phyloP scores from a whole-genome alignment of 2,888 invertebrate species.

The Corythucha ciliata region DNA sequence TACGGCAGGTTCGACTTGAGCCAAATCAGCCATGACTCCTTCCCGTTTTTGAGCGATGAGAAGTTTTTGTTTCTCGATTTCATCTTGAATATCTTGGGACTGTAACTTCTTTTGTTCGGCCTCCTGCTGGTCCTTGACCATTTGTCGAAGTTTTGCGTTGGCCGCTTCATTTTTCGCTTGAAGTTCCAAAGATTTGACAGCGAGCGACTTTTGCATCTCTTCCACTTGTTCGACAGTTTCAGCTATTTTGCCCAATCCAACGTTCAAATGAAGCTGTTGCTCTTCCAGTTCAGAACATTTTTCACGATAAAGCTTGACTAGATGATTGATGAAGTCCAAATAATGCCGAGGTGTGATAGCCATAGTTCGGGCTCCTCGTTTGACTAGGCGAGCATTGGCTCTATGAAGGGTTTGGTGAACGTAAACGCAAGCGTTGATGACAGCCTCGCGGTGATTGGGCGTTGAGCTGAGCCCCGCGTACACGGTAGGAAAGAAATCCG shows the following conservation, averaged over 20 bases:
- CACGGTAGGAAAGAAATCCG: constrained; percentile 83
- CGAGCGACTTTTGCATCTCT: constrained; percentile 97
- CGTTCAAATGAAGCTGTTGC: constrained; percentile 96
- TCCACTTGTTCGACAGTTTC: constrained; percentile 99
- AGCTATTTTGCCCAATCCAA: constrained; percentile 95
- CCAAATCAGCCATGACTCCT: constrained; percentile 92
- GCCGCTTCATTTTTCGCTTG: constrained; percentile 98
- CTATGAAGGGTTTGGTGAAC: constrained; percentile 95
- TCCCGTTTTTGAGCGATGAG: constrained; percentile 89
- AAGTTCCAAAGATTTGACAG: constrained; percentile 87
- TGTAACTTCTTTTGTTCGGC: constrained; percentile 98
- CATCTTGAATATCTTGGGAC: constrained; percentile 91
- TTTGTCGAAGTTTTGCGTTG: constrained; percentile 96
- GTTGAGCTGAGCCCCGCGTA: constrained; percentile 65
- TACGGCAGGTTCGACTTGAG: constrained; percentile 97
- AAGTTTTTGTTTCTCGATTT: constrained; percentile 67
- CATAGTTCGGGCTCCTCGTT: constrained; percentile 90
- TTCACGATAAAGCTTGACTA: constrained; percentile 94
- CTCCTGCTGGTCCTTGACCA: constrained; percentile 99
- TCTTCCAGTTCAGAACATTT: constrained; percentile 97
- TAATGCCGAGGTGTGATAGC: constrained; percentile 96
- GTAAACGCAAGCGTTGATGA: constrained; percentile 97
- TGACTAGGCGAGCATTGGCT: constrained; percentile 81
- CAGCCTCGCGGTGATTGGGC: constrained; percentile 84
- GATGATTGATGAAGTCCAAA: constrained; percentile 98